phyloP scores from a whole-genome alignment of 1,140 invertebrate species.

The Harpegnathos saltator region DNA sequence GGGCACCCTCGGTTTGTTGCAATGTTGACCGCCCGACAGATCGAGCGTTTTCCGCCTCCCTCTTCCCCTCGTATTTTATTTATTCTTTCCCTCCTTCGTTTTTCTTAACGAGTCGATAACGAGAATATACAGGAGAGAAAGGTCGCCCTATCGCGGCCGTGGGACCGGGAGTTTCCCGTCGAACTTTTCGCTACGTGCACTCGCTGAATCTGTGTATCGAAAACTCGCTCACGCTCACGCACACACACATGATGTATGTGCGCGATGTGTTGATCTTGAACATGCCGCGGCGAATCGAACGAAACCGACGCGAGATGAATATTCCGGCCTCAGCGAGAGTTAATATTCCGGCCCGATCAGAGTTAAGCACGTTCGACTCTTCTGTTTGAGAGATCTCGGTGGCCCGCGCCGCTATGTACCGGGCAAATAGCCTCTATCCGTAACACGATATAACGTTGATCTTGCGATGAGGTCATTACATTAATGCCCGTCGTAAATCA shows the following conservation, averaged over 20 bases:
- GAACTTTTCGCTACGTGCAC: neutral
- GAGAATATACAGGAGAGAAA: neutral
- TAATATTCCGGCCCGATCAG: slow-evolving; percentile 33
- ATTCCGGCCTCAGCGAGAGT: no score
- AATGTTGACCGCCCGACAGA: neutral
- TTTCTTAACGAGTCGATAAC: neutral
- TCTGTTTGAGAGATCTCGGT: slow-evolving; percentile 24
- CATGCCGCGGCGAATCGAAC: neutral
- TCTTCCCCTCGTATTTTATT: no score
- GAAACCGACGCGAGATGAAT: slow-evolving; percentile 20
- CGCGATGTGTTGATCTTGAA: neutral
- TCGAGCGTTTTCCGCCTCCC: neutral
- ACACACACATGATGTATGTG: no score
- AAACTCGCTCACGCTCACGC: neutral
- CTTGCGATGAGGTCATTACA: slow-evolving; percentile 43
- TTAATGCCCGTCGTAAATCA: slow-evolving; percentile 38
- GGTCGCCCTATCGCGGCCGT: no score
- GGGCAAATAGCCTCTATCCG: slow-evolving; percentile 50
- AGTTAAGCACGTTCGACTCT: slow-evolving; percentile 31
- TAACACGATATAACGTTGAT: slow-evolving; percentile 46
- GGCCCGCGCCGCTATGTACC: neutral
- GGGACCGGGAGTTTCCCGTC: no score
- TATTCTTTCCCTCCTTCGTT: no score
- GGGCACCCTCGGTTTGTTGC: slow-evolving; percentile 2
- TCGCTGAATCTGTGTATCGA: neutral